Conservation (phyloP, 2,888 invertebrate genomes). For the Mythimna pallens region DNA sequence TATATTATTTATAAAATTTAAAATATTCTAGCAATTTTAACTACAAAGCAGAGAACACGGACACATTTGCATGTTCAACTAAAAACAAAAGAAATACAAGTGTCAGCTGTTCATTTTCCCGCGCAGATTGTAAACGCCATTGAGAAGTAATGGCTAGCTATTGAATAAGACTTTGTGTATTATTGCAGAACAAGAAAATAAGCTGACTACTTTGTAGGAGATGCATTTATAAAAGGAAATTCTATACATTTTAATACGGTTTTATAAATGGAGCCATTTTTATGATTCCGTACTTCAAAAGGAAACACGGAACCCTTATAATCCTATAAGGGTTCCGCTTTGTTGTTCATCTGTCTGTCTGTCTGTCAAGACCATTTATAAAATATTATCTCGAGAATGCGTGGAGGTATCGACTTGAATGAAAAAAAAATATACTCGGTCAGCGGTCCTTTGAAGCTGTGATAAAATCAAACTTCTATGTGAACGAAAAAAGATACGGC, state of each 20-base stretch:
- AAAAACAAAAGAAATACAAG: slow-evolving; percentile 42
- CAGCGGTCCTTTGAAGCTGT: too few relatives aligned
- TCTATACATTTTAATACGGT: background rate
- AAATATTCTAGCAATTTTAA: slow-evolving; percentile 2
- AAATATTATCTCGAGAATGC: too few relatives aligned
- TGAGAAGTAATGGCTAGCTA: slow-evolving; percentile 49
- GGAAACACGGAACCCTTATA: too few relatives aligned
- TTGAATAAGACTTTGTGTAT: slow-evolving; percentile 40
- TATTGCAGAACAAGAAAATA: slow-evolving; percentile 35
- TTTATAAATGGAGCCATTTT: background rate
- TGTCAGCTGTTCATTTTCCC: slow-evolving; percentile 64
- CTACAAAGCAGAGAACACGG: slow-evolving; percentile 10
- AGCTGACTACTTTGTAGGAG: slow-evolving; percentile 19
- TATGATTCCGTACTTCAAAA: too few relatives aligned
- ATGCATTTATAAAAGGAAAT: slow-evolving; percentile 1
- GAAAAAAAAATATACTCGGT: too few relatives aligned
- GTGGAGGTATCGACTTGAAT: too few relatives aligned
- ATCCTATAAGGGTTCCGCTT: too few relatives aligned
- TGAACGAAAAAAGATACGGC: too few relatives aligned
- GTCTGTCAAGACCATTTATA: too few relatives aligned
- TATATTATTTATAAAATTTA: background rate
- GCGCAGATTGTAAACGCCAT: slow-evolving; percentile 53
- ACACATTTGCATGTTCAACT: slow-evolving; percentile 59
- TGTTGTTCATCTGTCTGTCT: too few relatives aligned
- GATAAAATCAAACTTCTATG: too few relatives aligned